Conservation (phyloP, 2,797 vertebrate genomes). For the Xerus rutilus region DNA sequence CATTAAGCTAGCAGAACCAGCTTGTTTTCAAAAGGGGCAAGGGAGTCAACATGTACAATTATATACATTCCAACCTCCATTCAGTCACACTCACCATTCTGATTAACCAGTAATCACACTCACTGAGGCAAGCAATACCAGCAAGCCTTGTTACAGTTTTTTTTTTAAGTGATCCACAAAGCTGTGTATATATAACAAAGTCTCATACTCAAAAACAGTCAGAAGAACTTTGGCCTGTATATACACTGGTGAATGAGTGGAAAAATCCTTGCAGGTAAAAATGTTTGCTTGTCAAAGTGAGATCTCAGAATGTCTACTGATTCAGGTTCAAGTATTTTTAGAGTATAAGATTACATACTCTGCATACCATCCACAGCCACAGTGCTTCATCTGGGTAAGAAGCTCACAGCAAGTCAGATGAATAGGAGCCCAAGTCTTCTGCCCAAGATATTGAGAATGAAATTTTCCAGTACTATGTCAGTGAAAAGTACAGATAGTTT, state of each 20-base stretch:
- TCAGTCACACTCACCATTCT: slow-evolving; percentile 78
- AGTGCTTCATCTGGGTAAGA: background rate
- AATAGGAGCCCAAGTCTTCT: background rate
- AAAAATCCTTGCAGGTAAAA: background rate
- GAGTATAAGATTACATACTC: background rate
- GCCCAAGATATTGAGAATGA: background rate
- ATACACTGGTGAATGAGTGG: background rate
- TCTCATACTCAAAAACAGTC: background rate
- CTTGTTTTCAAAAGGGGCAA: slow-evolving; percentile 81
- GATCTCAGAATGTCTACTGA: background rate
- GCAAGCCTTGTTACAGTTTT: slow-evolving; percentile 32
- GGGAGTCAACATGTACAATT: slow-evolving; percentile 80
- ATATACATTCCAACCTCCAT: slow-evolving; percentile 77
- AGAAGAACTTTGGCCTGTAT: background rate
- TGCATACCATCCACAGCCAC: background rate
- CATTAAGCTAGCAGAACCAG: slow-evolving; percentile 83
- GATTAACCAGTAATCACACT: slow-evolving; percentile 83
- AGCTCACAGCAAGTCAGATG: background rate
- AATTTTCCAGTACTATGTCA: background rate
- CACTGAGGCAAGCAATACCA: slow-evolving; percentile 64
- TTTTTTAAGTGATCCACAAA: background rate
- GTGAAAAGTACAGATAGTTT: background rate
- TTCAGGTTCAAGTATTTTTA: background rate
- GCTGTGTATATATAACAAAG: background rate
- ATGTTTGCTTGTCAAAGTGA: background rate